Evolutionary conservation across 2,113 vertebrate species (phyloP), one percentile per base, ranked within the genome.

Genomic region (Sorex araneus): DNA sequence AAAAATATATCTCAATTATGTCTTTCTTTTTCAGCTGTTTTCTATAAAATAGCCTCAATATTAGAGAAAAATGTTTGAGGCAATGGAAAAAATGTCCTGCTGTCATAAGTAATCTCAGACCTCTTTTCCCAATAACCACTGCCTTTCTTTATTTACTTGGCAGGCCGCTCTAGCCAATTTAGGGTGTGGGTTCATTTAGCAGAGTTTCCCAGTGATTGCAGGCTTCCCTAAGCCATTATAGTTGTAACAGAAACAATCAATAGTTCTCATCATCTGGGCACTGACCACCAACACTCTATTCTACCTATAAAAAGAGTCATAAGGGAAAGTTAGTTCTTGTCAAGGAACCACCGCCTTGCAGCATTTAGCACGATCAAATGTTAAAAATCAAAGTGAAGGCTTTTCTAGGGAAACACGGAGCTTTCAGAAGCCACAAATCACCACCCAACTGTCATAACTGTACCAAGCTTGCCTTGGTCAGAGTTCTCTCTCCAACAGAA

Each of bases 301-400:
- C 19, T 86, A 80, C 11, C 32, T 45, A 2, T 66, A 57, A 60
- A 83, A 88, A 78, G 30, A 69, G 21, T 76, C 45, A 40, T 45
- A 50, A 54, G 13, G 25, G 83, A 77, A 60, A 82, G 15, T 78
- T 45, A 47, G 6, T 71, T 78, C 40, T 93, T 89, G 93, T 90
- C 40, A 70, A 80, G 91, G 40, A 90, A 34, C 13, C 6, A 74
- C 16, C 54, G 85, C n/a, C 21, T 88, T 80, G 67, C 64, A 84
- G 77, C 34, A 84, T 47, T 93, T 75, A 83, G 13, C 45, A 75
- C 34, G 60, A 78, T 90, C 54, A 45, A 32, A 63, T 5, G 54
- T 82, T 90, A 13, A 45, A 86, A 96, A 95, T 91, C 60, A 96
- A 96, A 87, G 80, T 47, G 28, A 81, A 86, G 84, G 32, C 64